Percentiles rank a stretch among this genome's conserved stretches.
phyloP scores from a whole-genome alignment of 2,888 invertebrate genomes.

The Drosophila koepferae region DNA sequence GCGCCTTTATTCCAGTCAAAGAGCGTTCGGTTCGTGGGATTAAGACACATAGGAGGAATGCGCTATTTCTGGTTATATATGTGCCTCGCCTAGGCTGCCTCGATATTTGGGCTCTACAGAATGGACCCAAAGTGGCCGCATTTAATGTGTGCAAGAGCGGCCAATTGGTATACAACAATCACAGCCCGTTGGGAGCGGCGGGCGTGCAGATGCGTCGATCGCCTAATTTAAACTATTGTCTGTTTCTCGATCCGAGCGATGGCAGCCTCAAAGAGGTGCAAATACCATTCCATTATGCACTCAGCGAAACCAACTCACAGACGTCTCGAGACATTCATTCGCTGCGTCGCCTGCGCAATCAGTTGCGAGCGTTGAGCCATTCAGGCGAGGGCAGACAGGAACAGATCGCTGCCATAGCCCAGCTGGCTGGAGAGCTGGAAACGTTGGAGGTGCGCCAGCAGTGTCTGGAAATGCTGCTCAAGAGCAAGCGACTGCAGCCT shows the following conservation, averaged over 20 bases:
- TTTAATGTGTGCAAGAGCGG: slow-evolving; percentile 95
- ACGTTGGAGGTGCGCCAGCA: slow-evolving; percentile 90
- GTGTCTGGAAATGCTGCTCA: slow-evolving; percentile 89
- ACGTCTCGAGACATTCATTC: slow-evolving; percentile 95
- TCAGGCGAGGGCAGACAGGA: slow-evolving; percentile 87
- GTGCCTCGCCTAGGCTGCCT: slow-evolving; percentile 96
- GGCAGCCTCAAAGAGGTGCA: slow-evolving; percentile 92
- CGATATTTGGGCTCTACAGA: slow-evolving; percentile 96
- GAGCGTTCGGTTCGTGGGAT: slow-evolving; percentile 86
- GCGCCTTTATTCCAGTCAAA: slow-evolving; percentile 94
- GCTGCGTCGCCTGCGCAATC: slow-evolving; percentile 90
- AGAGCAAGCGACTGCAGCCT: slow-evolving; percentile 88
- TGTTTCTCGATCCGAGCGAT: slow-evolving; percentile 92
- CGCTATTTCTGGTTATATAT: slow-evolving; percentile 95
- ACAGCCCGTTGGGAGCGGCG: slow-evolving; percentile 89
- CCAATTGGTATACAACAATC: slow-evolving; percentile 91
- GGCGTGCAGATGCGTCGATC: slow-evolving; percentile 82
- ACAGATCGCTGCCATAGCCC: slow-evolving; percentile 59
- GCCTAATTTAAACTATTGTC: slow-evolving; percentile 88
- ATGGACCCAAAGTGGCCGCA: slow-evolving; percentile 95
- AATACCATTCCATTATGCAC: slow-evolving; percentile 96
- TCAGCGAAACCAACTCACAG: slow-evolving; percentile 94
- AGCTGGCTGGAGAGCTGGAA: slow-evolving; percentile 88
- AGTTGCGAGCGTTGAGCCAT: slow-evolving; percentile 87
- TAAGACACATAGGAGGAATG: slow-evolving; percentile 85